These are phyloP conservation scores for Halichoeres trimaculatus DNA, from an alignment of 2,113 vertebrate genomes.

Conservation along the genomic window DNA sequence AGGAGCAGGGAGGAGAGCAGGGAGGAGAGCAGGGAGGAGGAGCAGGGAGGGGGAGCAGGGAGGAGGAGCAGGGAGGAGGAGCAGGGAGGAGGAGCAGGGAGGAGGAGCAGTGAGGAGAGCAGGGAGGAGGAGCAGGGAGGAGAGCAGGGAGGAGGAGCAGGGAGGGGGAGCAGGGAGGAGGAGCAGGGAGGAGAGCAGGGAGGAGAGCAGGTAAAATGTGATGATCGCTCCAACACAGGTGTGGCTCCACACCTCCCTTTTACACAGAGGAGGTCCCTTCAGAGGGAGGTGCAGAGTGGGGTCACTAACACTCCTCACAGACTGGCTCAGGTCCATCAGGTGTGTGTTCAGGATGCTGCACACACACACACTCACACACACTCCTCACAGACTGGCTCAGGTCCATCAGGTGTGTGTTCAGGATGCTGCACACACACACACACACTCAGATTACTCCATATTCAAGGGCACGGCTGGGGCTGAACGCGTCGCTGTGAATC, in stretches of 20 bases:
- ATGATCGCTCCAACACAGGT: not conserved
- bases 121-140: no score
- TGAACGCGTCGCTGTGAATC: slow-evolving; percentile 37
- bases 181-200: no score
- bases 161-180: no score
- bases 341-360: not conserved
- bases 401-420: slow-evolving; percentile 1
- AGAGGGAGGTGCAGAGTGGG: not conserved
- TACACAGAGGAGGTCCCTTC: not conserved
- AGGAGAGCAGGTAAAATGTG: no score
- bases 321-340: not conserved
- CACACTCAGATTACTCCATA: slow-evolving; percentile 44
- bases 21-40: no score
- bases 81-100: no score
- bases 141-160: no score
- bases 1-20: no score
- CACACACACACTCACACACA: not conserved
- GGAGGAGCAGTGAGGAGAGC: no score
- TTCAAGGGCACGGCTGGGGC: slow-evolving; percentile 51
- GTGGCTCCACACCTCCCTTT: not conserved
- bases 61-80: no score
- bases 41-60: no score
- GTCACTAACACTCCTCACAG: not conserved
- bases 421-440: not conserved
- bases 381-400: not conserved